Evolutionary conservation across 1,140 invertebrate species (phyloP), one percentile per base, ranked within the genome.

Genomic region (Ceratitis capitata): DNA sequence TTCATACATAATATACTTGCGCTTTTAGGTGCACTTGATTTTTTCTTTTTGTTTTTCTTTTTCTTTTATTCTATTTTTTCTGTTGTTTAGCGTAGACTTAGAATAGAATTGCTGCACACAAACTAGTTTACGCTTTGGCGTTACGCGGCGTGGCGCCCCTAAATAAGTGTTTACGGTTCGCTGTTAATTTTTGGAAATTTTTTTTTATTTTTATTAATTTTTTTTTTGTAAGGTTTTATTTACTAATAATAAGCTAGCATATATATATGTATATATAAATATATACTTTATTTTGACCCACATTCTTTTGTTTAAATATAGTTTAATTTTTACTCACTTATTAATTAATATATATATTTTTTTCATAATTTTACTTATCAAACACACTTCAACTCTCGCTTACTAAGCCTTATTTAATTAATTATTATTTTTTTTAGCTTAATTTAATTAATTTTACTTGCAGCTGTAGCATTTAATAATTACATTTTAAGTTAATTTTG

Each of bases 301-400:
- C 16, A 53, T 51, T 53, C 42, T 83, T 39, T 78, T 32, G 29
- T 35, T 83, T 82, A 29, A 45, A 82, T 78, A 82, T 51, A 45
- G n/a, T 83, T 19, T 51, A 51, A 32, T 51, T 53, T 47, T 83
- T 39, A 39, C 42, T 83, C n/a, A 56, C 51, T 23, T 51, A 32
- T 14, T 53, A 16, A 53, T 51, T 49, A 51, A 29, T 83, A n/a
- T 83, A 29, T 83, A 12, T 47, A 78, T 32, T 83, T 53, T 83
- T 83, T 49, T 53, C 53, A 35, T 14, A 35, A 32, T 83, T 35
- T 83, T 53, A 56, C 23, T 83, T 51, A 83, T 35, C 47, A 49
- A 53, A 53, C 82, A 49, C 51, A 35, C 78, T 14, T 82, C n/a
- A n/a, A n/a, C n/a, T n/a, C 47, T 82, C 42, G 47, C 78, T 82